Evolutionary conservation across 2,113 vertebrate species (phyloP), one percentile per base, ranked within the genome.

Genomic region (Megaleporinus macrocephalus): DNA sequence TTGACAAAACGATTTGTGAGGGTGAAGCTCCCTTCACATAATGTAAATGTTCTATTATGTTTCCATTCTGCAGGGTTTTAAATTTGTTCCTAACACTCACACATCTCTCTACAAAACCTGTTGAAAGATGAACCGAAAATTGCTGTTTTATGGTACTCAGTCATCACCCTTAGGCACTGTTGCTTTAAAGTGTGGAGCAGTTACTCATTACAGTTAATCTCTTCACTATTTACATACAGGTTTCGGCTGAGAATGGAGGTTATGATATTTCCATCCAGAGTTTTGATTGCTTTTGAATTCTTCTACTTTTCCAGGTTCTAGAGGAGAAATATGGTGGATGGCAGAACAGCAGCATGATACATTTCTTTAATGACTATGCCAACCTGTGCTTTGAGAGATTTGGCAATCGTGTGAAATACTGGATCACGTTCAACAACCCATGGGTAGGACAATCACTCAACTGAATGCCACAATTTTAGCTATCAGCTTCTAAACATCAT

Each of bases 401-500:
- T 85, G 96, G 97, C 0, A 95, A 96, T 75, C 91, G 93, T 18
- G 95, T 98, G 83, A 98, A 97, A 86, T 89, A 95, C 55, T 97
- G 97, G 96, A 95, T 98, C 81, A 97, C 97, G 0, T 98, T 97
- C 87, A 97, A 93, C 79, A 96, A 97, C 0, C 97, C 95, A 0
- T 95, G 94, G 97, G 97, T 98, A 90, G 57, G 76, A 83, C 57
- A 6, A 20, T 22, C 53, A 57, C n/a, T n/a, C 20, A 57, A 0
- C 53, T 44, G 5, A 44, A 44, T 11, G 5, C n/a, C 18, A 69
- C 51, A 36, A 20, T 73, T 73, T 72, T 13, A 57, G 53, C 53
- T 57, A 57, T 22, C 6, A 57, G 20, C 53, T 22, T 4, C 18
- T n/a, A n/a, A n/a, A n/a, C n/a, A n/a, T n/a, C n/a, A n/a, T n/a